Percentiles rank a stretch among this genome's conserved stretches.
These are phyloP conservation scores for Hemiscyllium ocellatum DNA, from an alignment of 2,113 vertebrate genomes.

Conservation along the genomic window DNA sequence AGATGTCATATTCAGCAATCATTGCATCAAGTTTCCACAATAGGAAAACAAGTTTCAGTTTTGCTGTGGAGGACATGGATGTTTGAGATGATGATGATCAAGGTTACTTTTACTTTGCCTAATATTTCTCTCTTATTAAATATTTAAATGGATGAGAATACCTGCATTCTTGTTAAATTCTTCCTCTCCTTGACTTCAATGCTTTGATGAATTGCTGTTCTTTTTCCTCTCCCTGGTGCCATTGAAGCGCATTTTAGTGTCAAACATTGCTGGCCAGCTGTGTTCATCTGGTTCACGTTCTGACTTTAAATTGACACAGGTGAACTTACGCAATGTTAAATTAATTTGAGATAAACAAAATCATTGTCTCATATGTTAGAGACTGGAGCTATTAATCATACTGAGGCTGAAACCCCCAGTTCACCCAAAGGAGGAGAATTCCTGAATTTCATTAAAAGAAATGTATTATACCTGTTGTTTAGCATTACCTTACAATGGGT, in stretches of 20 bases:
- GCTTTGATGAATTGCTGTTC: background rate
- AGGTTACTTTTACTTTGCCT: background rate
- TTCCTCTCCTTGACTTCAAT: background rate
- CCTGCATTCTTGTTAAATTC: background rate
- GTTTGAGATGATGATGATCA: background rate
- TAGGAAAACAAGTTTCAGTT: background rate
- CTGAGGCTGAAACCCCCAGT: background rate
- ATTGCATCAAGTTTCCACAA: conserved; percentile 1
- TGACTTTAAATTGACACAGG: conserved; percentile 39
- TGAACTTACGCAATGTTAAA: conserved; percentile 48
- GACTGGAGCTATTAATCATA: background rate
- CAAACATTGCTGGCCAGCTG: conserved; percentile 24
- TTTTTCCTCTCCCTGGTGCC: background rate
- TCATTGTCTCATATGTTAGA: background rate
- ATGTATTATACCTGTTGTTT: background rate
- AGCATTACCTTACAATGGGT: background rate
- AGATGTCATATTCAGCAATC: background rate
- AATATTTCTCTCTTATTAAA: background rate
- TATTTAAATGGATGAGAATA: background rate
- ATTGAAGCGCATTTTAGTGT: background rate
- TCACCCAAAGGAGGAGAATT: background rate
- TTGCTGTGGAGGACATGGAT: background rate
- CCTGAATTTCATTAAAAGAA: background rate
- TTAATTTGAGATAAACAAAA: background rate
- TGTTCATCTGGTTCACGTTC: background rate